Evolutionary conservation across 2,113 vertebrate species (phyloP).

Genomic region (Clarias batrachus): DNA sequence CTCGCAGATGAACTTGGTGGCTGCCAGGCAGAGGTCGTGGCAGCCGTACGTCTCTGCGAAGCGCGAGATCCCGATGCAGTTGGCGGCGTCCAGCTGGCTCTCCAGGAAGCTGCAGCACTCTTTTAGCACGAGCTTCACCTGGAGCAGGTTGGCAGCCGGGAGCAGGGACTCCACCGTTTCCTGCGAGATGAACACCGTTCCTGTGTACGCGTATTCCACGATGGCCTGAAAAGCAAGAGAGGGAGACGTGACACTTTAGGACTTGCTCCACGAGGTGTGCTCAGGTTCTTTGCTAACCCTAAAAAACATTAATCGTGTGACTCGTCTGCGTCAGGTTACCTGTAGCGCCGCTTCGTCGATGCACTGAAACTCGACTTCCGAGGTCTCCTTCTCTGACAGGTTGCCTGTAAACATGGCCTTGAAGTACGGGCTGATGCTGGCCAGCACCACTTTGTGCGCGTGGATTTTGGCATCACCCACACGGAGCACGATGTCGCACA

Average conservation of each 20-base stretch:
- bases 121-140: constrained; percentile 94
- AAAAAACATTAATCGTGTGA: neutral
- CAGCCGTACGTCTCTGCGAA: constrained; percentile 98
- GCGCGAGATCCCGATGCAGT: constrained; percentile 97
- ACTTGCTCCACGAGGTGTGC: neutral
- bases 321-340: constrained; percentile 59
- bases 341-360: constrained; percentile 90
- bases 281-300: neutral
- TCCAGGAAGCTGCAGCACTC: constrained; percentile 96
- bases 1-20: constrained; percentile 92
- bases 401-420: constrained; percentile 99
- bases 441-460: constrained; percentile 94
- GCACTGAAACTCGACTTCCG: constrained; percentile 95
- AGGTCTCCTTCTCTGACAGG: constrained; percentile 93
- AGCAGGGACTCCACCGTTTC: constrained; percentile 96
- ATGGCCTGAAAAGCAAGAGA: constrained; percentile 78
- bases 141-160: constrained; percentile 95
- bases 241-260: neutral
- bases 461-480: constrained; percentile 96
- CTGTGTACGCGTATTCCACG: constrained; percentile 96
- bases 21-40: constrained; percentile 90
- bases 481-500: constrained; percentile 92
- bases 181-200: constrained; percentile 94
- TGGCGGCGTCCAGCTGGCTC: constrained; percentile 93
- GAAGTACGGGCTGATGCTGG: constrained; percentile 98